phyloP scores from a whole-genome alignment of 2,888 invertebrate species.

The Leptothorax acervorum region DNA sequence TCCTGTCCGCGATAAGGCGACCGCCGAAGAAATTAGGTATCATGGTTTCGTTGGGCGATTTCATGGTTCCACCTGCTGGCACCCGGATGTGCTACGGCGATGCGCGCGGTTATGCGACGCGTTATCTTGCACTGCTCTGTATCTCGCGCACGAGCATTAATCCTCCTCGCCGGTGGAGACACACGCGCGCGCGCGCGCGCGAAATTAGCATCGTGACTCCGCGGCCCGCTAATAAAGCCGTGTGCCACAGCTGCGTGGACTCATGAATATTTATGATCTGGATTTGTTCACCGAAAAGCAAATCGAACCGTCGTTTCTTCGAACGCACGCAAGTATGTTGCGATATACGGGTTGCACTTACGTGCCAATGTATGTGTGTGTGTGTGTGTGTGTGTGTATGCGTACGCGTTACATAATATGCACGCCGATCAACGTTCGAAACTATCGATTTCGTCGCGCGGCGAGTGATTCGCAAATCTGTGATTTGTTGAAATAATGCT shows the following conservation, averaged over 20 bases:
- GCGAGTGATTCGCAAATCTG: not conserved
- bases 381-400: too few species aligned
- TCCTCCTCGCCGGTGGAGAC: conserved; percentile 32
- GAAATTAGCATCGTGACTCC: conserved; percentile 46
- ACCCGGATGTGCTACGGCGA: conserved; percentile 53
- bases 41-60: conserved; percentile 65
- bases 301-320: conserved; percentile 29
- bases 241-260: conserved; percentile 44
- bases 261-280: conserved; percentile 46
- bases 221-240: conserved; percentile 40
- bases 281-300: conserved; percentile 32
- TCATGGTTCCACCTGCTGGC: conserved; percentile 69
- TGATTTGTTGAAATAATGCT: conserved; percentile 6
- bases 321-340: not conserved
- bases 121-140: conserved; percentile 59
- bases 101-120: conserved; percentile 63
- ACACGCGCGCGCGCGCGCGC: not conserved
- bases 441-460: not conserved
- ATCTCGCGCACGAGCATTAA: conserved; percentile 57
- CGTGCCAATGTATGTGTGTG: too few species aligned
- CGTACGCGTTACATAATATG: not conserved
- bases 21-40: conserved; percentile 57
- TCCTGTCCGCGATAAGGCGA: conserved; percentile 30
- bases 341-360: not conserved
- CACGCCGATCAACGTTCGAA: not conserved